phyloP scores from a whole-genome alignment of 2,113 vertebrate species.

The Mormyrus iriodes region DNA sequence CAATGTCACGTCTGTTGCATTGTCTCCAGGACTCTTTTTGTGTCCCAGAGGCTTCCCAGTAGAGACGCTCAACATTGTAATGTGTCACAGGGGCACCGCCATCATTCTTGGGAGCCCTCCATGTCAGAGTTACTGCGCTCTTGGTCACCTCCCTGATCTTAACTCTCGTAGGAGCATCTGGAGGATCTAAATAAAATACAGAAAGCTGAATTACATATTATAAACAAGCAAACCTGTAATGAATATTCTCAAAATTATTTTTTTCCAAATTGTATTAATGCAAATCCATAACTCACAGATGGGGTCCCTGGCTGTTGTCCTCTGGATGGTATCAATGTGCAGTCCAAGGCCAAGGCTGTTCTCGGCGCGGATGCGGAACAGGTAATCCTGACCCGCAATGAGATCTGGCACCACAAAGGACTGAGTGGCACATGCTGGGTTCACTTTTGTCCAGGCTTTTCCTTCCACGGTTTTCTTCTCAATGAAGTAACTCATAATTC shows the following conservation, averaged over 20 bases:
- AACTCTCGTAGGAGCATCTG: constrained; percentile 87
- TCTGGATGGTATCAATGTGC: constrained; percentile 65
- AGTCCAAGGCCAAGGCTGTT: constrained; percentile 85
- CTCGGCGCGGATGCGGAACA: constrained; percentile 90
- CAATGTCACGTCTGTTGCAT: constrained; percentile 87
- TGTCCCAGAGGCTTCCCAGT: constrained; percentile 78
- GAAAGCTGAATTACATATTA: neutral
- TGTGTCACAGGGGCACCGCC: constrained; percentile 92
- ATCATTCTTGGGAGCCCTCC: constrained; percentile 92
- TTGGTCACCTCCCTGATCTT: constrained; percentile 83
- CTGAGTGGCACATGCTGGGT: constrained; percentile 78
- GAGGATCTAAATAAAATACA: constrained; percentile 72
- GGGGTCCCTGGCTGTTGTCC: constrained; percentile 83
- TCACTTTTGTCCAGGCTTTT: constrained; percentile 98
- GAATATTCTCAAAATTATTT: neutral
- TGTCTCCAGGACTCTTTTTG: constrained; percentile 90
- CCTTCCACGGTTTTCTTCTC: constrained; percentile 86
- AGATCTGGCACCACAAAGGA: constrained; percentile 84
- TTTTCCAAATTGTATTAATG: neutral
- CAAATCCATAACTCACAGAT: constrained; percentile 70
- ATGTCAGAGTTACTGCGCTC: constrained; percentile 75
- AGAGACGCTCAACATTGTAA: constrained; percentile 87
- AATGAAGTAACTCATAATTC: constrained; percentile 92
- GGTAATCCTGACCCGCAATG: constrained; percentile 80
- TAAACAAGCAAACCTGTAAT: neutral